phyloP scores from a whole-genome alignment of 2,888 invertebrate species.

The Dyspetes luteomarginatus region DNA sequence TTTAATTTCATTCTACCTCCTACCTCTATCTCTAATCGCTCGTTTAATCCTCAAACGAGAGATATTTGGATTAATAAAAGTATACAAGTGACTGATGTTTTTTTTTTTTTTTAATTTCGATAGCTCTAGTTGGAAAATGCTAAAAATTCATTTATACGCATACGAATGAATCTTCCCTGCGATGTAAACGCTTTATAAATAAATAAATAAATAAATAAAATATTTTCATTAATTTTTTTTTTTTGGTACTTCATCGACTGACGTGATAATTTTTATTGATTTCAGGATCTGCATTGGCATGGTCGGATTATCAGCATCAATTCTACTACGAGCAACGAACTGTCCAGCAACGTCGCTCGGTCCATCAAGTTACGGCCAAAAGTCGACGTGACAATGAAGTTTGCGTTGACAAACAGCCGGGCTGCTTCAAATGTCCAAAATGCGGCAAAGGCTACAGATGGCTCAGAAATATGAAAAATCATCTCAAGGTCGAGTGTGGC shows the following conservation, averaged over 20 bases:
- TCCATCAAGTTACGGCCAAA: conserved; percentile 22
- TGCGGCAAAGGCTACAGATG: conserved; percentile 86
- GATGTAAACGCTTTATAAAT: not conserved
- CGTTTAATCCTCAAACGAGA: conserved; percentile 51
- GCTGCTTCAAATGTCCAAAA: conserved; percentile 84
- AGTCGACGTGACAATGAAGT: conserved; percentile 46
- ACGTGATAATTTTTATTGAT: conserved; percentile 64
- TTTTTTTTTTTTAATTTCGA: conserved; percentile 29
- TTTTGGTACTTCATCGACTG: conserved; percentile 62
- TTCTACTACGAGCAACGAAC: conserved; percentile 50
- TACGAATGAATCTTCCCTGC: not conserved
- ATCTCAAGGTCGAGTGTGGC: conserved; percentile 86
- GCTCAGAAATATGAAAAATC: conserved; percentile 86
- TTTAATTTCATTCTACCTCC: conserved; percentile 49
- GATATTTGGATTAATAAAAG: conserved; percentile 55
- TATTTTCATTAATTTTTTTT: conserved; percentile 40
- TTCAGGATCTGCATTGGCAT: conserved; percentile 61
- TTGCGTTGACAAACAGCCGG: conserved; percentile 75
- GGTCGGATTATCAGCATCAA: conserved; percentile 61
- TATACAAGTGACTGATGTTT: conserved; percentile 56
- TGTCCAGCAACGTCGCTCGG: conserved; percentile 27
- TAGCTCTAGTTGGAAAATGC: conserved; percentile 7
- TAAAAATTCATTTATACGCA: not conserved
- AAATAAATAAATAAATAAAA: not conserved
- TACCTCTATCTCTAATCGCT: conserved; percentile 58